Evolutionary conservation across 2,797 vertebrate genomes (phyloP).

Genomic region (Scolopax rusticola): DNA sequence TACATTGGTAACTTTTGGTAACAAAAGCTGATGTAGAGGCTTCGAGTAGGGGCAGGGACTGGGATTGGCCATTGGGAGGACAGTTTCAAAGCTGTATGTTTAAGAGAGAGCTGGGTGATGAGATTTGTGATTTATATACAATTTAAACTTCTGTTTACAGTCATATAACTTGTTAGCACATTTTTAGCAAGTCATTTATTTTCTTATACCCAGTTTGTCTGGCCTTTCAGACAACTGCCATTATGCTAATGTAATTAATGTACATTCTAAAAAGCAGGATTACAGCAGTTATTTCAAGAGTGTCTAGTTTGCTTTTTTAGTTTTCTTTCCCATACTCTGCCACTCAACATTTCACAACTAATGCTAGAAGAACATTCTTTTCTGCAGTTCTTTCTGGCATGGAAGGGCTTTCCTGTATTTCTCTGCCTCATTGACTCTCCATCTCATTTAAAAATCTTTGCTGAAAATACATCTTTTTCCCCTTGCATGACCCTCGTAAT

Average conservation of each 20-base stretch:
- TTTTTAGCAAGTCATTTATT: not conserved
- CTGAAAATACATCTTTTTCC: conserved; percentile 72
- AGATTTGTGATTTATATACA: not conserved
- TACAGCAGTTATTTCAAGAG: conserved; percentile 13
- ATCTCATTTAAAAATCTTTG: conserved; percentile 71
- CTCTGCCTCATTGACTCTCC: conserved; percentile 64
- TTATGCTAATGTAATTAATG: conserved; percentile 56
- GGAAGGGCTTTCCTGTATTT: conserved; percentile 36
- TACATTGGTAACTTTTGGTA: rapidly evolving
- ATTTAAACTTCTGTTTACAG: not conserved
- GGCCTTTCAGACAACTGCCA: conserved; percentile 19
- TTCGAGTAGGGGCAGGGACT: not conserved
- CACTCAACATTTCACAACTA: not conserved
- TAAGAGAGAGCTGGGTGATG: not conserved
- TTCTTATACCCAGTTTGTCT: not conserved
- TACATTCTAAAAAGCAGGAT: not conserved
- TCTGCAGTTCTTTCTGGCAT: conserved; percentile 9
- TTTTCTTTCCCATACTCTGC: not conserved
- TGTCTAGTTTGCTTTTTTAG: not conserved
- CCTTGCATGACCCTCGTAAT: conserved; percentile 68
- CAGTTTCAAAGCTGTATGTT: not conserved
- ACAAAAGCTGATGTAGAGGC: not conserved
- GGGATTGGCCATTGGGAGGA: not conserved
- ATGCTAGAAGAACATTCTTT: conserved; percentile 20
- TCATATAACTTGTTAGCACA: not conserved